Base-by-base conservation (phyloP, 2,888 invertebrate species). In the Blomia tropicalis region DNA sequence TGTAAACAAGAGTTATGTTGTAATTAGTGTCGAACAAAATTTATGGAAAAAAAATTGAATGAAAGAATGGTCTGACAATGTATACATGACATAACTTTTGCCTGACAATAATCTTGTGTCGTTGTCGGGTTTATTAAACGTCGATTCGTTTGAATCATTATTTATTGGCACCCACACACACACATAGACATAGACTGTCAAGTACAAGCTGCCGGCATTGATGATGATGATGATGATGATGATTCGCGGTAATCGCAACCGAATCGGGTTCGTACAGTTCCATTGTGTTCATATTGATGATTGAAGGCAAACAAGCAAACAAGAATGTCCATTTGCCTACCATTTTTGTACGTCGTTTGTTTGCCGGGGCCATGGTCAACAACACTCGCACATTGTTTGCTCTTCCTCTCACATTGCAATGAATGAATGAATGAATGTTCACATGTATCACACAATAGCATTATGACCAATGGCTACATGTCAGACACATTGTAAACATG, bases 261-360 rank as follows among this genome's bases (percentile, higher is more conserved):
- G n/a, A n/a, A n/a, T n/a, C n/a, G n/a, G n/a, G n/a, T n/a, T n/a
- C n/a, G n/a, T n/a, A n/a, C n/a, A n/a, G n/a, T n/a, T n/a, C n/a
- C n/a, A n/a, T n/a, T n/a, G n/a, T n/a, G n/a, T n/a, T n/a, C n/a
- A n/a, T n/a, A n/a, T 7, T 11, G 27, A 19, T 47, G 51, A 47
- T 47, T 47, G 51, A 47, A 47, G 51, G 51, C 51, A 47, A 47
- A 47, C 51, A 47, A 27, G 51, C 51, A 47, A 47, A 47, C 11
- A n/a, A n/a, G n/a, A 47, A 47, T 47, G 51, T 47, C 51, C 51
- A 47, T n/a, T 47, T 7, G 36, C 7, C 7, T 7, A 7, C 17
- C 36, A 47, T n/a, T 47, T 7, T 7, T 11, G 17, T 7, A 7
- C 17, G 7, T 36, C 36, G 36, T 11, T 36, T 36, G 36, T 36